A percentile compares a stretch with the other conserved stretches of the same genome.
These are phyloP conservation scores for Sinosuthora webbiana DNA, from an alignment of 2,113 vertebrate genomes.

Conservation along the genomic window DNA sequence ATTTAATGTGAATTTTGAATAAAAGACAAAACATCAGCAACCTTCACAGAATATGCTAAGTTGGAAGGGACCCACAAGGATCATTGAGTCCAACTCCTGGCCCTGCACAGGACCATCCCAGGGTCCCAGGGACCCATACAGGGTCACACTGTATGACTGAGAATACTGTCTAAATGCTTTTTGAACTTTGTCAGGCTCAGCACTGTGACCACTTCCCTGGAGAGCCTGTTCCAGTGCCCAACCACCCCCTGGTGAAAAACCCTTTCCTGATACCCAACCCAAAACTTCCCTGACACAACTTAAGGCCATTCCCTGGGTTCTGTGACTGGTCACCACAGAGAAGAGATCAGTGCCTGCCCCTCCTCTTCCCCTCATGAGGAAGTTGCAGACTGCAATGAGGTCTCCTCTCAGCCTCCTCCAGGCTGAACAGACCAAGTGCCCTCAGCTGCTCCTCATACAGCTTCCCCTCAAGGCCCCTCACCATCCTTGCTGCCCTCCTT, in stretches of 20 bases:
- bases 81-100: not conserved
- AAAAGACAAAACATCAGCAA: not conserved
- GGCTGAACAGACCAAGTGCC: not conserved
- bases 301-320: not conserved
- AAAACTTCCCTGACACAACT: not conserved
- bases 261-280: not conserved
- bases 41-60: not conserved
- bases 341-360: not conserved
- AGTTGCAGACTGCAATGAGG: no score
- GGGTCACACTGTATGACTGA: not conserved
- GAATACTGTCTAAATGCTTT: not conserved
- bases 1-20: not conserved
- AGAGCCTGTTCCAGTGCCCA: not conserved
- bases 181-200: not conserved
- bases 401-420: not conserved
- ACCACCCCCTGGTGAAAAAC: rapidly evolving
- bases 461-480: not conserved
- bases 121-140: no score
- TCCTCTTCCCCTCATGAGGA: not conserved
- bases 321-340: not conserved
- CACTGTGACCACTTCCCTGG: not conserved
- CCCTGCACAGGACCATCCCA: not conserved
- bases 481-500: not conserved
- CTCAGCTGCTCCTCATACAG: rapidly evolving
- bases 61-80: not conserved